Evolutionary conservation across 2,113 vertebrate species (phyloP).

Genomic region (Myanophis thanlyinensis): DNA sequence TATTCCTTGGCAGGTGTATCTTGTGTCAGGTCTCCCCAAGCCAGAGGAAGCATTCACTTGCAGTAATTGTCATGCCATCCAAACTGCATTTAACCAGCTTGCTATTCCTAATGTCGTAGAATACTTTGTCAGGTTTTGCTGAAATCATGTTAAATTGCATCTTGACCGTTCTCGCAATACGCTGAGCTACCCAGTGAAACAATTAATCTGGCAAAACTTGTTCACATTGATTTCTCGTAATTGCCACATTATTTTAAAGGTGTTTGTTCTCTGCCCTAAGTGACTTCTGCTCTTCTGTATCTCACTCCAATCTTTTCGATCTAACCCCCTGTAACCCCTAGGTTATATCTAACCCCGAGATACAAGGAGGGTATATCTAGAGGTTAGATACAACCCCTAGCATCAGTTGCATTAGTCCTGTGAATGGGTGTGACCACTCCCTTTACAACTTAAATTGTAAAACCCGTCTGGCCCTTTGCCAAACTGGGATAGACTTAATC

Average conservation of each 20-base stretch:
- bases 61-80: not conserved
- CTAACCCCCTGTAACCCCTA: not conserved
- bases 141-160: not conserved
- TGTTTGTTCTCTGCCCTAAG: not conserved
- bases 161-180: not conserved
- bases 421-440: not conserved
- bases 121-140: not conserved
- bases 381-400: not conserved
- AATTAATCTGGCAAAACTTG: not conserved
- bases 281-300: not conserved
- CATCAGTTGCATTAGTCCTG: not conserved
- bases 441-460: not conserved
- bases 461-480: not conserved
- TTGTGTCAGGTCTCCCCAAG: not conserved
- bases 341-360: too few species aligned
- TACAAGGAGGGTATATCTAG: too few species aligned
- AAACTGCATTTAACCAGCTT: not conserved
- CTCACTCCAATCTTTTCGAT: not conserved
- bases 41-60: not conserved
- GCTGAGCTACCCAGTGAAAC: not conserved
- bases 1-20: not conserved
- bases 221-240: not conserved
- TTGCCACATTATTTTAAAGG: not conserved
- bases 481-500: not conserved
- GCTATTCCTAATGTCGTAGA: not conserved